Base-by-base conservation (phyloP, 2,113 vertebrate species). In the Periophthalmus modestus region DNA sequence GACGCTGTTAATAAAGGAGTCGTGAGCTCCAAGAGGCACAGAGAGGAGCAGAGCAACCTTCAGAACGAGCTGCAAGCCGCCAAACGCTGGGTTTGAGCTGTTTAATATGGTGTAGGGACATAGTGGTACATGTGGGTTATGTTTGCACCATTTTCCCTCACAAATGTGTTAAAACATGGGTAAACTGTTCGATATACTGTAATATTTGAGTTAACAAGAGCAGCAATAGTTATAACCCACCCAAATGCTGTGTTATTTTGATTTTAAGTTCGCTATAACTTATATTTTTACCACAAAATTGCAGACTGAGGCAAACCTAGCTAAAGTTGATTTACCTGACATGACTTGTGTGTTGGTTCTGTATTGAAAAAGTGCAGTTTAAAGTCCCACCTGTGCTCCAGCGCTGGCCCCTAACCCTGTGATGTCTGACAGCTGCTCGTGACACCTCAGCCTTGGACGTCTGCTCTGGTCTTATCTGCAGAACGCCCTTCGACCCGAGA, bases 1-100 rank as follows among this genome's bases (percentile, higher is more conserved):
- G 88, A 86, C 80, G 79, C 78, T 86, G 85, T 84, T 89, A 87
- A 89, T 88, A 83, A 86, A 86, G 72, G 69, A 85, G 78, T 83
- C 70, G 62, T 80, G 75, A 84, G 82, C 69, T 55, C 24, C 72
- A 74, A 85, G 72, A 83, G 73, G 72, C 74, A 74, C 69, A 77
- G 23, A 48, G 10, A 57, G 85, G 3, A 75, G 89, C 84, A 39
- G 62, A 39, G 62, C 78, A 34, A 28, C 16, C 50, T 75, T 66
- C 66, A 81, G 73, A 79, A 81, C 68, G 12, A 68, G 70, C 13
- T 59, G 39, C 69, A 36, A 81, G 58, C 34, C 77, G 48, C 58
- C n/a, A 74, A 71, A 74, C 4, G 13, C 54, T 28, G 47, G 6
- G 48, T 54, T 74, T 82, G 69, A 70, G 18, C 59, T 85, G 66